Conservation (phyloP, 1,140 invertebrate genomes). For the Heliothis virescens region DNA sequence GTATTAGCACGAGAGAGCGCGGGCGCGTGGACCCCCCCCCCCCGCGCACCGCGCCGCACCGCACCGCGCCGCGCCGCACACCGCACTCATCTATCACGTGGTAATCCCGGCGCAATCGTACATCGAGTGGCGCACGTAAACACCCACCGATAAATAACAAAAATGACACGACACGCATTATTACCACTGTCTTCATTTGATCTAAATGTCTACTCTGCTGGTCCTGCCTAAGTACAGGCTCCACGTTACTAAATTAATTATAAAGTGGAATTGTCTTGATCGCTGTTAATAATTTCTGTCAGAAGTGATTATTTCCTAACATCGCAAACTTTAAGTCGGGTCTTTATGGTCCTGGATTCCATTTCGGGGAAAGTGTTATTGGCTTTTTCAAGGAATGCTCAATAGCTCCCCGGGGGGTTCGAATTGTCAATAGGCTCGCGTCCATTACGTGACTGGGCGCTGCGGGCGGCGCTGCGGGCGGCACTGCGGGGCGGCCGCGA, state of each 20-base stretch:
- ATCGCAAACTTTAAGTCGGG: background rate
- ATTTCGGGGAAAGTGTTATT: conserved; percentile 3
- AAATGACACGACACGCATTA: background rate
- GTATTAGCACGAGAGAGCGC: too few relatives aligned
- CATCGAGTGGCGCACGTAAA: background rate
- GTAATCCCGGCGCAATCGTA: conserved; percentile 1
- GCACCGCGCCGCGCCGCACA: too few relatives aligned
- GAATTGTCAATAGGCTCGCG: conserved; percentile 7
- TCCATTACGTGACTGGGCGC: background rate
- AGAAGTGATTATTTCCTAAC: background rate
- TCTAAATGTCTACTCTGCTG: too few relatives aligned
- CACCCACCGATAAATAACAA: background rate
- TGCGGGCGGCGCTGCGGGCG: too few relatives aligned
- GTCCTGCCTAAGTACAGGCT: too few relatives aligned
- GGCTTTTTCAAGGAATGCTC: conserved; percentile 11
- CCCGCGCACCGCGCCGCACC: too few relatives aligned
- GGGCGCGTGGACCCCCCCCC: too few relatives aligned
- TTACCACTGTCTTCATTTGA: too few relatives aligned
- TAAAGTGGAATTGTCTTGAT: too few relatives aligned
- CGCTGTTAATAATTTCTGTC: too few relatives aligned
- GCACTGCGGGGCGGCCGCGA: too few relatives aligned
- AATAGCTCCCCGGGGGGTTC: background rate
- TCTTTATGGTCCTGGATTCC: background rate
- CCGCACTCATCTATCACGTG: conserved; percentile 1
- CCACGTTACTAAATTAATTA: too few relatives aligned